Evolutionary conservation across 2,113 vertebrate genomes (phyloP).

Genomic region (Calidris pygmaea): DNA sequence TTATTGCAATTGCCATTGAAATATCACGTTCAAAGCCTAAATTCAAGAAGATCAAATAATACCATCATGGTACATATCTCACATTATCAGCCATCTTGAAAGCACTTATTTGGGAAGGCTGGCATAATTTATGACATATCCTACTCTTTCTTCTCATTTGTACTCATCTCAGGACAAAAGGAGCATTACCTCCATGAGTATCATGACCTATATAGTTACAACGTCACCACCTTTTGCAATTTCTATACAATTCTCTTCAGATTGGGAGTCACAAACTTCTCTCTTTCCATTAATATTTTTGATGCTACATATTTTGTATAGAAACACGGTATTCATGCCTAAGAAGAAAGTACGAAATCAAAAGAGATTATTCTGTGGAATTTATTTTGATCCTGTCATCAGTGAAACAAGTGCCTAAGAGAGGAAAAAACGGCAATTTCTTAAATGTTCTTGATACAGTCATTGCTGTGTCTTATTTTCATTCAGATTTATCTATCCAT

Average conservation of each 20-base stretch:
- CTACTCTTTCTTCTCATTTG: neutral
- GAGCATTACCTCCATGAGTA: neutral
- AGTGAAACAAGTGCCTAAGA: neutral
- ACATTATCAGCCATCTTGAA: neutral
- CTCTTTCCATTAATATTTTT: neutral
- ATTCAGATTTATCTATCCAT: neutral
- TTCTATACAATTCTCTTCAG: neutral
- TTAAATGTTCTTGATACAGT: neutral
- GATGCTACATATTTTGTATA: neutral
- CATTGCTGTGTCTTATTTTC: neutral
- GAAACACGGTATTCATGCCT: neutral
- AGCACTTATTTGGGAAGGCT: neutral
- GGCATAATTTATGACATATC: neutral
- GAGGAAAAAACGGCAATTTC: neutral
- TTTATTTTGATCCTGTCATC: neutral
- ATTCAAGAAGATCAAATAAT: neutral
- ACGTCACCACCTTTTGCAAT: neutral
- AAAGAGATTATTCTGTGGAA: neutral
- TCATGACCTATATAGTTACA: neutral
- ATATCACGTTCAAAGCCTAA: neutral
- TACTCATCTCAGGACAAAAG: neutral
- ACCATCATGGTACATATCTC: neutral
- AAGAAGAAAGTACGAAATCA: neutral
- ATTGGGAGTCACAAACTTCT: neutral
- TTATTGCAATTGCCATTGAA: neutral